Evolutionary conservation across 2,888 invertebrate genomes (phyloP).

Genomic region (Lumbricus terrestris): DNA sequence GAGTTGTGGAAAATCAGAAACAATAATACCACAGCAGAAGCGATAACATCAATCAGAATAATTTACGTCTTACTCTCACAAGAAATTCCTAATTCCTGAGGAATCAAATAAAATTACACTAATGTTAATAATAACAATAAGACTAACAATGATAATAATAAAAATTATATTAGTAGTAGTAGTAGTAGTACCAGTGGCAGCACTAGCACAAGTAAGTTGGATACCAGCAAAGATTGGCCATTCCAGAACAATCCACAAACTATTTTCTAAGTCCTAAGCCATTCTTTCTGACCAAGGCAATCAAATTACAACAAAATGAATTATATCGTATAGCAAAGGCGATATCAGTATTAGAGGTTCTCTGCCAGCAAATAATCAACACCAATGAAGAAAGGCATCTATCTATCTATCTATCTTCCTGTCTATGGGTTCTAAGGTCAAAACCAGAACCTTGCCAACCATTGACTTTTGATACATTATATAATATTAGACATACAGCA

Average conservation of each 20-base stretch:
- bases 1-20: no score
- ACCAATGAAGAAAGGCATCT: background rate
- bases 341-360: background rate
- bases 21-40: background rate
- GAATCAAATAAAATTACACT: background rate
- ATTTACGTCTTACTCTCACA: background rate
- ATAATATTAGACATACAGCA: background rate
- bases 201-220: background rate
- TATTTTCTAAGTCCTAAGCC: background rate
- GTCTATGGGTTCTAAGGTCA: background rate
- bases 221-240: background rate
- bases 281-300: background rate
- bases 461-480: background rate
- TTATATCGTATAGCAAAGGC: background rate
- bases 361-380: background rate
- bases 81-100: background rate
- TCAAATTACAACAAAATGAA: background rate
- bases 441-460: background rate
- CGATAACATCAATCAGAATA: background rate
- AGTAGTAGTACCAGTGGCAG: constrained; percentile 16
- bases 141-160: background rate
- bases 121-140: background rate
- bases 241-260: background rate
- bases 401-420: no score
- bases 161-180: background rate